phyloP scores from a whole-genome alignment of 1,140 invertebrate genomes.

The Drosophila baimaii region DNA sequence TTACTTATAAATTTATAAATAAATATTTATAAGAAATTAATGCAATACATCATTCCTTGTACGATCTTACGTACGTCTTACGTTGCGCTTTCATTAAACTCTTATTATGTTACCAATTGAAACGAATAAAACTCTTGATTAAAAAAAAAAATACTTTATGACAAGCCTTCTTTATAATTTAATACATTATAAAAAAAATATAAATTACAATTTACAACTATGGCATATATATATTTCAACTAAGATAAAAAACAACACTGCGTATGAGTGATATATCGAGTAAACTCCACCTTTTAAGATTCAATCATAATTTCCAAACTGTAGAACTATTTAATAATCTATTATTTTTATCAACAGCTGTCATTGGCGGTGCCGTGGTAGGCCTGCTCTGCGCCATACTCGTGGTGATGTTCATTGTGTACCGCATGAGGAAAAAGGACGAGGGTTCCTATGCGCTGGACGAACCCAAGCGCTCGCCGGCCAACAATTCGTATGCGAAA shows the following conservation, averaged over 20 bases:
- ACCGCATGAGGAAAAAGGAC: constrained; percentile 99
- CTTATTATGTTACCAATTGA: no score
- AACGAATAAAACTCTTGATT: no score
- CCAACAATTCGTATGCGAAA: constrained; percentile 95
- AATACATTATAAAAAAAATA: no score
- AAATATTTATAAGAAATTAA: neutral
- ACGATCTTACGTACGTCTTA: no score
- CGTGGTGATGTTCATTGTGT: constrained; percentile 99
- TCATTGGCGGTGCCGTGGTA: constrained; percentile 98
- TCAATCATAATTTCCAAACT: neutral
- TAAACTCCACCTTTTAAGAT: neutral
- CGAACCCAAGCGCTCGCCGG: constrained; percentile 96
- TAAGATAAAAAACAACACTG: neutral
- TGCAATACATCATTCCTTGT: no score
- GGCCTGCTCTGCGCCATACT: constrained; percentile 98
- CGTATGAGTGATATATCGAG: neutral
- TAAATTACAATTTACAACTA: no score
- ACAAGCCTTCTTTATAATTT: no score
- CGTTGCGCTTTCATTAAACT: no score
- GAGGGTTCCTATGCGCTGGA: constrained; percentile 99
- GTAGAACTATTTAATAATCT: neutral
- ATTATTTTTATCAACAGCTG: constrained; percentile 88
- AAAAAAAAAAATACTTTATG: no score
- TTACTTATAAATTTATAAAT: no score
- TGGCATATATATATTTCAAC: no score